phyloP scores from a whole-genome alignment of 2,888 invertebrate genomes.

The Eupithecia dodoneata region DNA sequence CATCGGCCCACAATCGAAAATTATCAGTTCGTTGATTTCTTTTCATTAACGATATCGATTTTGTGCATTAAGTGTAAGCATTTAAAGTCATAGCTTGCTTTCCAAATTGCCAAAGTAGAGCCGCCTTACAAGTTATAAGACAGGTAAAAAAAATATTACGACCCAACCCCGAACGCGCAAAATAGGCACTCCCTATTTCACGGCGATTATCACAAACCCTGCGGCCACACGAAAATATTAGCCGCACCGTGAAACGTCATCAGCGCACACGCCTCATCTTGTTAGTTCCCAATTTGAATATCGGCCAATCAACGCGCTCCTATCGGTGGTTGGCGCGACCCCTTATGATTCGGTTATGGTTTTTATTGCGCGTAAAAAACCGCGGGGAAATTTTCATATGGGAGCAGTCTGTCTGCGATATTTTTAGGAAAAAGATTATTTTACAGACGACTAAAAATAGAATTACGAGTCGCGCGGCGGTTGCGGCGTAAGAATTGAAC shows the following conservation, averaged over 20 bases:
- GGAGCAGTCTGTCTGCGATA: neutral
- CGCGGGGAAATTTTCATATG: conserved; percentile 11
- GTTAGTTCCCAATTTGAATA: conserved; percentile 80
- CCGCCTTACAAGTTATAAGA: neutral
- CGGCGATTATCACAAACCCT: conserved; percentile 65
- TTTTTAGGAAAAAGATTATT: neutral
- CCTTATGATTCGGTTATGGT: conserved; percentile 70
- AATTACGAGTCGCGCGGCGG: neutral
- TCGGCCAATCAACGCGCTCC: conserved; percentile 80
- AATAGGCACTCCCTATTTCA: conserved; percentile 71
- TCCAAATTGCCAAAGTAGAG: neutral
- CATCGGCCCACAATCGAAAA: neutral
- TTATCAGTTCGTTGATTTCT: neutral
- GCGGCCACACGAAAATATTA: conserved; percentile 76
- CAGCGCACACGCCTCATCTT: conserved; percentile 68
- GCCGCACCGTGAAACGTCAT: conserved; percentile 73
- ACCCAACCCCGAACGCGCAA: conserved; percentile 39
- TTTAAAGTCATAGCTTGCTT: neutral
- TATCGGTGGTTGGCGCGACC: conserved; percentile 62
- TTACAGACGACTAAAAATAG: neutral
- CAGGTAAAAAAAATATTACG: conserved; percentile 24
- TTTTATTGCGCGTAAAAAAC: conserved; percentile 56
- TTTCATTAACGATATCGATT: neutral
- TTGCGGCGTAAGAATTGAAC: neutral
- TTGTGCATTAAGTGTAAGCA: neutral